Conservation (phyloP, 2,797 vertebrate species). For the Notolabrus celidotus region DNA sequence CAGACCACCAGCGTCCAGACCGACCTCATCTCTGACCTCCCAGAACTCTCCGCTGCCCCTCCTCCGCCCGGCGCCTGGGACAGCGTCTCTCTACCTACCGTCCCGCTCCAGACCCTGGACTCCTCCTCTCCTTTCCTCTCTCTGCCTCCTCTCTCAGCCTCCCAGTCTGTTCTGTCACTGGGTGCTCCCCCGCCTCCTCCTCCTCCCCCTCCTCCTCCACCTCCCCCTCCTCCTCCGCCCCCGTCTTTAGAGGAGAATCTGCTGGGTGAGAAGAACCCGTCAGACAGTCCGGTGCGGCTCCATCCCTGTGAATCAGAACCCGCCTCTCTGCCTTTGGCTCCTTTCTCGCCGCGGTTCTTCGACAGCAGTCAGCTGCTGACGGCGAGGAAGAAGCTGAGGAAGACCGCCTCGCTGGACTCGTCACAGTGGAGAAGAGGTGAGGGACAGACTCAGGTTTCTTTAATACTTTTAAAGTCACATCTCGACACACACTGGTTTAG, state of each 20-base stretch:
- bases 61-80: slow-evolving; percentile 72
- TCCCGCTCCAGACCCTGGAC: slow-evolving; percentile 56
- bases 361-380: slow-evolving; percentile 96
- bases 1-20: slow-evolving; percentile 85
- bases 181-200: slow-evolving; percentile 69
- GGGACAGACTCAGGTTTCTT: not conserved
- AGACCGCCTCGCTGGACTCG: slow-evolving; percentile 90
- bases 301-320: slow-evolving; percentile 78
- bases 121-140: slow-evolving; percentile 70
- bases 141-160: slow-evolving; percentile 65
- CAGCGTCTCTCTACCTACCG: slow-evolving; percentile 79
- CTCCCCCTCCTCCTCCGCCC: slow-evolving; percentile 83
- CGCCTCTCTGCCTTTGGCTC: slow-evolving; percentile 80
- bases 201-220: slow-evolving; percentile 78
- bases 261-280: slow-evolving; percentile 54
- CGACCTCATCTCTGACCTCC: slow-evolving; percentile 77
- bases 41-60: slow-evolving; percentile 63
- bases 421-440: slow-evolving; percentile 93
- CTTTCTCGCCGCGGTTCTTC: slow-evolving; percentile 91
- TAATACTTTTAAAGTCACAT: too few relatives aligned
- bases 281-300: slow-evolving; percentile 62
- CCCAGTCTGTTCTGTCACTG: slow-evolving; percentile 47
- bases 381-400: slow-evolving; percentile 95
- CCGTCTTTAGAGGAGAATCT: slow-evolving; percentile 80
- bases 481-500: too few relatives aligned